A percentile compares a stretch with the other conserved stretches of the same genome.
Evolutionary conservation across 2,888 invertebrate genomes (phyloP).

Genomic region (Cyclophora albipunctata): DNA sequence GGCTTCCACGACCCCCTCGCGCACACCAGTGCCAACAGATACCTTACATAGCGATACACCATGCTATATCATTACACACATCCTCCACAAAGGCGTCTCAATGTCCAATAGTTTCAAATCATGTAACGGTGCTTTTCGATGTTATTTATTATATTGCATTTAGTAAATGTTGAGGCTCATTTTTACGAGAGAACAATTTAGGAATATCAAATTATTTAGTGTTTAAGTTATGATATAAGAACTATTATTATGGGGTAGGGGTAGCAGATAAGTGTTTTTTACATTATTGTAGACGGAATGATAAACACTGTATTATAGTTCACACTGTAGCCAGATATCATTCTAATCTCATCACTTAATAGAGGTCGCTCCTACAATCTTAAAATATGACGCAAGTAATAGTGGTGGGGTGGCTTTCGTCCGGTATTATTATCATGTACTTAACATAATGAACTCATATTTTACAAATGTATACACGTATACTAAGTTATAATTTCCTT

Average conservation of each 20-base stretch:
- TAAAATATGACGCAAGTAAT: too few relatives aligned
- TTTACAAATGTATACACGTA: too few relatives aligned
- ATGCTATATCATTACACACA: background rate
- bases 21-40: constrained; percentile 64
- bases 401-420: too few relatives aligned
- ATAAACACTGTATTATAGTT: too few relatives aligned
- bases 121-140: constrained; percentile 31
- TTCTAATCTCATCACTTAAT: too few relatives aligned
- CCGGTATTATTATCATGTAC: too few relatives aligned
- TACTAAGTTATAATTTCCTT: too few relatives aligned
- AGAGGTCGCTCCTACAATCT: too few relatives aligned
- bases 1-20: constrained; percentile 63
- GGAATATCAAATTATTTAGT: constrained; percentile 17
- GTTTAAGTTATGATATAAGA: constrained; percentile 27
- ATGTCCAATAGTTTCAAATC: constrained; percentile 14
- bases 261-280: constrained; percentile 49
- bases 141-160: constrained; percentile 25
- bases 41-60: constrained; percentile 25
- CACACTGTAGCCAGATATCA: too few relatives aligned
- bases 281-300: constrained; percentile 28
- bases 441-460: too few relatives aligned
- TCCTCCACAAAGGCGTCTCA: too few relatives aligned
- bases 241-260: constrained; percentile 36
- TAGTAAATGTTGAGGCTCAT: constrained; percentile 27
- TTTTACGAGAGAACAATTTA: too few relatives aligned